These are phyloP conservation scores for Exocentrus adspersus DNA, from an alignment of 2,888 invertebrate genomes.

Conservation along the genomic window DNA sequence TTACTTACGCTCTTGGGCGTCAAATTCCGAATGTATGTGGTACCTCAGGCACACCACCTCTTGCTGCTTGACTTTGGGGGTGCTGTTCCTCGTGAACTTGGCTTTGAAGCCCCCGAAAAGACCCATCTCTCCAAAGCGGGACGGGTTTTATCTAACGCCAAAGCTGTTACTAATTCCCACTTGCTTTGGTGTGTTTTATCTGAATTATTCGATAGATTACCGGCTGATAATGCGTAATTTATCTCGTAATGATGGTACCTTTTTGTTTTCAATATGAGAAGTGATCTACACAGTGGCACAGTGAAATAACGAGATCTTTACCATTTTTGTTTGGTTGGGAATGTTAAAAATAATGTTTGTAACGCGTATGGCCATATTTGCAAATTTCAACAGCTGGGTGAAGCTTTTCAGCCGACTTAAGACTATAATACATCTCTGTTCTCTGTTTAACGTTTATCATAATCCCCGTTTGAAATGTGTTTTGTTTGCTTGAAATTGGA, in stretches of 20 bases:
- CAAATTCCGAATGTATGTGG: conserved; percentile 48
- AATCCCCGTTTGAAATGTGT: background rate
- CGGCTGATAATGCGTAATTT: conserved; percentile 14
- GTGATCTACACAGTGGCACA: background rate
- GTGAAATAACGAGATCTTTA: too few species aligned
- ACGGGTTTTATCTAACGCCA: conserved; percentile 21
- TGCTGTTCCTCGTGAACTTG: conserved; percentile 47
- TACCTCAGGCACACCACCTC: conserved; percentile 50
- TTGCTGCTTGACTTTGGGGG: conserved; percentile 27
- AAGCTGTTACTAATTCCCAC: conserved; percentile 30
- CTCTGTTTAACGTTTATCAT: background rate
- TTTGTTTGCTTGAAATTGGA: background rate
- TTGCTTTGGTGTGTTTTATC: conserved; percentile 27
- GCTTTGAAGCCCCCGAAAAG: conserved; percentile 52
- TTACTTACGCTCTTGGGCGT: conserved; percentile 32
- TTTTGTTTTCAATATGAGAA: background rate
- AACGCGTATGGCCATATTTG: too few species aligned
- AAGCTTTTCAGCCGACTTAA: too few species aligned
- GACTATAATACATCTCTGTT: background rate
- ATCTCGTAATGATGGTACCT: conserved; percentile 11
- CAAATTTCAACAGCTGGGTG: background rate
- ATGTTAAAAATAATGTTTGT: too few species aligned
- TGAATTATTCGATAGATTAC: conserved; percentile 18
- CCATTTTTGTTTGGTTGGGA: too few species aligned
- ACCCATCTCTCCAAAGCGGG: conserved; percentile 43